phyloP scores from a whole-genome alignment of 2,888 invertebrate genomes.

The Cotesia congregata region DNA sequence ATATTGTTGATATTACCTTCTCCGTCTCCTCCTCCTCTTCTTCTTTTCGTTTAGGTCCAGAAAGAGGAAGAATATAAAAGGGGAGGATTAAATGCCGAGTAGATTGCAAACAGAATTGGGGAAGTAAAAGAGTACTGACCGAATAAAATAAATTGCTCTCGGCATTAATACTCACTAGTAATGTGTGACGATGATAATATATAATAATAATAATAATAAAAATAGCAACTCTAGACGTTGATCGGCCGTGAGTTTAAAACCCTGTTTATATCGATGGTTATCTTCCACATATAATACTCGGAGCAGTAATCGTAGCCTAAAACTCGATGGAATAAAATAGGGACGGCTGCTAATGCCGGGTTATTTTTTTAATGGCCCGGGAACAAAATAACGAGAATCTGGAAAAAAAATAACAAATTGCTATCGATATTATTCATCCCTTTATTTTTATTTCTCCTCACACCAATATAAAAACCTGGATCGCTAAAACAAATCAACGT shows the following conservation, averaged over 20 bases:
- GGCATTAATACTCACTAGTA: conserved; percentile 43
- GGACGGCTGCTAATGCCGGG: conserved; percentile 54
- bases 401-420: conserved; percentile 44
- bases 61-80: conserved; percentile 13
- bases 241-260: conserved; percentile 32
- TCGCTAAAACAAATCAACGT: no score
- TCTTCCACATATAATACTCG: conserved; percentile 42
- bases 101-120: conserved; percentile 29
- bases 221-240: conserved; percentile 37
- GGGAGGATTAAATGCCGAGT: conserved; percentile 6
- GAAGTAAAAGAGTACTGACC: conserved; percentile 32
- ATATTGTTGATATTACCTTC: neutral
- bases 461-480: no score
- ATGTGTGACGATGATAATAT: conserved; percentile 1
- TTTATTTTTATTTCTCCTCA: conserved; percentile 18
- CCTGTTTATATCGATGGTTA: conserved; percentile 57
- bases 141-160: conserved; percentile 54
- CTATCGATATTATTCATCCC: conserved; percentile 41
- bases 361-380: conserved; percentile 55
- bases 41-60: neutral
- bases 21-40: neutral
- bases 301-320: conserved; percentile 58
- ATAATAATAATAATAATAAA: conserved; percentile 48
- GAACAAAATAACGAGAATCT: conserved; percentile 44
- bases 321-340: conserved; percentile 57